phyloP scores from a whole-genome alignment of 2,113 vertebrate genomes.

The Sylvilagus bachmani region DNA sequence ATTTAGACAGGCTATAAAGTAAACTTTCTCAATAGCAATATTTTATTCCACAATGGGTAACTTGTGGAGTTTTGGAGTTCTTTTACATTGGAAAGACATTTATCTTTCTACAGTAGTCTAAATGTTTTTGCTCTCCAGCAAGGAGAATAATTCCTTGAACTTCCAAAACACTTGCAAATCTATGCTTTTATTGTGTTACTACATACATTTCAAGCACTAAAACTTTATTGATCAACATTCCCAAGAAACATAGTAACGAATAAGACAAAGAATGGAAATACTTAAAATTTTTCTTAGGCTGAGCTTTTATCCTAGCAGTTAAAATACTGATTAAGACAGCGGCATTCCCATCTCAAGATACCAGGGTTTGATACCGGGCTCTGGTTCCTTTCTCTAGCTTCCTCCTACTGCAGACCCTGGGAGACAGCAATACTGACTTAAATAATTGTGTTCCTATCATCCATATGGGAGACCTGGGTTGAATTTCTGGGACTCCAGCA shows the following conservation, averaged over 20 bases:
- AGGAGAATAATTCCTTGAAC: not conserved
- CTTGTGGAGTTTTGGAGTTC: not conserved
- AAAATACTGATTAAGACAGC: too few species aligned
- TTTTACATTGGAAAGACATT: not conserved
- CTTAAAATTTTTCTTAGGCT: not conserved
- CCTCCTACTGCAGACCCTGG: too few species aligned
- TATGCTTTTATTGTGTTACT: conserved; percentile 30
- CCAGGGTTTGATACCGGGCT: too few species aligned
- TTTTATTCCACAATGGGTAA: not conserved
- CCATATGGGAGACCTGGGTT: too few species aligned
- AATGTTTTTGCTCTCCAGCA: not conserved
- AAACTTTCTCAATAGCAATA: conserved; percentile 22
- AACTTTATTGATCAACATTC: not conserved
- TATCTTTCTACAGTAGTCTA: not conserved
- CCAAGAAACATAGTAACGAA: not conserved
- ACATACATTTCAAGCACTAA: not conserved
- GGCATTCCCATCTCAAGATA: too few species aligned
- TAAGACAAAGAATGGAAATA: not conserved
- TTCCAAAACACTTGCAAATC: not conserved
- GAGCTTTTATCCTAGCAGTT: too few species aligned
- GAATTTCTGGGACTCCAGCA: too few species aligned
- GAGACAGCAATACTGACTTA: too few species aligned
- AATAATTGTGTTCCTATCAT: too few species aligned
- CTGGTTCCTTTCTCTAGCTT: too few species aligned
- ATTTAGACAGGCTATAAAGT: not conserved